Conservation (phyloP, 2,113 vertebrate species). For the Lichenostomus cassidix region DNA sequence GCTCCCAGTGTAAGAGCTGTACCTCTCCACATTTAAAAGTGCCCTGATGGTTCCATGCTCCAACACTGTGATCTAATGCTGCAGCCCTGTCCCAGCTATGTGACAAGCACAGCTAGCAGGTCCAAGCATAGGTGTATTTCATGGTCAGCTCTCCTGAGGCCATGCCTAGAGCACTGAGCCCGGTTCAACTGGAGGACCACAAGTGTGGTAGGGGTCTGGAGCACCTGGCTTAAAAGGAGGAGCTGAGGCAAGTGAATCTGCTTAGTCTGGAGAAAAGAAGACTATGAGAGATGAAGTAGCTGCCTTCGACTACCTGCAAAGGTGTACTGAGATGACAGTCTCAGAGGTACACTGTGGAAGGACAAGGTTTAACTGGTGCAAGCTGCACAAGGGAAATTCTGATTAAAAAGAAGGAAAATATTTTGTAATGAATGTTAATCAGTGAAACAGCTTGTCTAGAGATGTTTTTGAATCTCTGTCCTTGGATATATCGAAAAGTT, state of each 20-base stretch:
- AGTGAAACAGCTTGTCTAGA: not conserved
- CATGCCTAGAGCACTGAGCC: not conserved
- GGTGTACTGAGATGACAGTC: not conserved
- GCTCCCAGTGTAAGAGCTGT: not conserved
- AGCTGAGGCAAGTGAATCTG: not conserved
- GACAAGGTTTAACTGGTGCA: not conserved
- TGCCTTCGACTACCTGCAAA: rapidly evolving
- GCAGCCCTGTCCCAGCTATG: not conserved
- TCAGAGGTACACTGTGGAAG: rapidly evolving
- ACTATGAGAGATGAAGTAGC: not conserved
- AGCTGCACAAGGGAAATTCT: not conserved
- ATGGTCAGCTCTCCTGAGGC: not conserved
- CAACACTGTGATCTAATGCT: not conserved
- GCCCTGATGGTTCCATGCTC: too few relatives aligned
- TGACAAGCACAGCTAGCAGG: not conserved
- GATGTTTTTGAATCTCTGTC: not conserved
- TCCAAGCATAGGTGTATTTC: not conserved
- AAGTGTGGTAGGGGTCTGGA: not conserved
- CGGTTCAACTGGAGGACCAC: not conserved
- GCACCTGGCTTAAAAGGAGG: not conserved
- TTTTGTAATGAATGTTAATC: not conserved
- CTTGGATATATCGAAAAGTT: not conserved
- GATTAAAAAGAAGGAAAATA: not conserved
- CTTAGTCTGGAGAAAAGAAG: not conserved
- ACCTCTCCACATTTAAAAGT: not conserved